Base-by-base conservation (phyloP, 1,140 invertebrate species). In the Aricia agestis region DNA sequence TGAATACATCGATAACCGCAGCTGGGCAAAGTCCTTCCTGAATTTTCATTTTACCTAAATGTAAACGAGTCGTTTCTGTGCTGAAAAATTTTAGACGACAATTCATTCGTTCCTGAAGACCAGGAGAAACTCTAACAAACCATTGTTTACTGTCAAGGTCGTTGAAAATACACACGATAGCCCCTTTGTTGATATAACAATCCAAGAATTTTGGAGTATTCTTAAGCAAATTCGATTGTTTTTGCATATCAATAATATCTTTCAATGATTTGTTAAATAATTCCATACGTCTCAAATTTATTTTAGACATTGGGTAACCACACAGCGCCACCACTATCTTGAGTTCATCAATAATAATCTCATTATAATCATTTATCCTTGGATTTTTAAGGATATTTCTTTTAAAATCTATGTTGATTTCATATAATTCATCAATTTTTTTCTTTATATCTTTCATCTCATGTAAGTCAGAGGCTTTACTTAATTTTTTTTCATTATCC, bases 81-180 rank as follows among this genome's bases (percentile, higher is more conserved):
- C 83, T 84, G 1, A 90, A 72, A 10, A 88, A 66, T 5, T 85
- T 78, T 3, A 90, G 45, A 57, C 85, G 82, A 9, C 72, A 78
- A 11, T 65, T 71, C 87, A 90, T 90, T 1, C 86, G 76, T 70
- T 90, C 88, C 73, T 88, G 84, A 17, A 90, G 57, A n/a, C 88
- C 87, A 1, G 85, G 83, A 0, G 78, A 79, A 7, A 90, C 71
- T 57, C 86, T 74, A 0, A 91, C 79, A 42, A 91, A 76, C 87
- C 88, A 91, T 73, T 89, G 77, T 70, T 83, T 84, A 19, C 81
- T 86, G 2, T 85, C 86, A 0, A 72, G 25, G 72, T 91, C 84
- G 61, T 86, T 87, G 67, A 87, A 90, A 63, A 90, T 81, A 71
- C 87, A 89, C 13, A 89, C 87, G 31, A 90, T 84, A 17, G 86